Evolutionary conservation across 2,797 vertebrate genomes (phyloP).

Genomic region (Coreius guichenoti): DNA sequence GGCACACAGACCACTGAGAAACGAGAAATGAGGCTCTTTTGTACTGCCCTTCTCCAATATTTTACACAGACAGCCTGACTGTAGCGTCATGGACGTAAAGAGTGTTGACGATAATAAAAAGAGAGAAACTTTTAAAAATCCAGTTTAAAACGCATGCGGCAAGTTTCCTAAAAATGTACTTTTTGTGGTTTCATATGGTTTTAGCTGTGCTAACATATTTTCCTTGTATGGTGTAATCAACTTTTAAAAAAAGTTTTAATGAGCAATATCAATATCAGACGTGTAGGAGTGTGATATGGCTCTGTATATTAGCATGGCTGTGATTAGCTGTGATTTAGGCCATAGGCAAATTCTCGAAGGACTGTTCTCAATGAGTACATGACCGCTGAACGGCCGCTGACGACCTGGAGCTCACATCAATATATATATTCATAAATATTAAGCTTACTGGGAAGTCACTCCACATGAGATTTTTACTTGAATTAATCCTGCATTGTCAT

Average conservation of each 20-base stretch:
- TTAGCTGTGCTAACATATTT: not conserved
- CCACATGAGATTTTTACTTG: too few relatives aligned
- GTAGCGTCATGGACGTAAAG: not conserved
- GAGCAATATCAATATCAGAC: not conserved
- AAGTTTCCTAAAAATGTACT: not conserved
- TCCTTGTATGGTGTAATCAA: not conserved
- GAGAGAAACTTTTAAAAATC: not conserved
- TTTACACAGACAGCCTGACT: not conserved
- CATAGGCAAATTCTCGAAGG: not conserved
- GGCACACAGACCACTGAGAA: slow-evolving; percentile 52
- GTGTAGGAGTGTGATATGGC: not conserved
- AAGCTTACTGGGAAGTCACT: not conserved
- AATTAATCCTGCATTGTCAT: not conserved
- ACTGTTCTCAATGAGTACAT: not conserved
- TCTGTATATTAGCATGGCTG: not conserved
- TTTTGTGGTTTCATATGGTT: not conserved
- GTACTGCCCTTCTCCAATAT: not conserved
- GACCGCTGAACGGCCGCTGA: not conserved
- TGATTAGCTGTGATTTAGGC: not conserved
- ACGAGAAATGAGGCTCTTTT: slow-evolving; percentile 41
- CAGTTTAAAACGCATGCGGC: not conserved
- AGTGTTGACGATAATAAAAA: not conserved
- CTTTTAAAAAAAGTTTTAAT: not conserved
- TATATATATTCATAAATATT: not conserved
- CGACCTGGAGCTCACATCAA: not conserved